These are phyloP conservation scores for Leptogaster cylindrica DNA, from an alignment of 2,888 invertebrate genomes.

Conservation along the genomic window DNA sequence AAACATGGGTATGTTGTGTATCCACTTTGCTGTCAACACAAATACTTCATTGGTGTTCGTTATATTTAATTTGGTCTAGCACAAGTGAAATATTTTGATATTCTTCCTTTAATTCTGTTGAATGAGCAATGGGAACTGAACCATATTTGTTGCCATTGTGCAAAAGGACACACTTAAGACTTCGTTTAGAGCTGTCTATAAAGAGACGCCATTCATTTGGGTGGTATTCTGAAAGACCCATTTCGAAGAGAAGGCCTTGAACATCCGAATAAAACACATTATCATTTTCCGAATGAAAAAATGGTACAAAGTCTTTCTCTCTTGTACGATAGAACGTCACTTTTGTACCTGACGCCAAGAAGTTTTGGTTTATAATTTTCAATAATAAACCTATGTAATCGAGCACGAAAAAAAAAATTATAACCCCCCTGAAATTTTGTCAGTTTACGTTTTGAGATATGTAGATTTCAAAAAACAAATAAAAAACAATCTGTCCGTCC, in stretches of 20 bases:
- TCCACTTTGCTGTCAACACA: slow-evolving; percentile 28
- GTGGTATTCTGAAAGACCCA: slow-evolving; percentile 34
- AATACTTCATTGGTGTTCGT: slow-evolving; percentile 26
- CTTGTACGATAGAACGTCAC: slow-evolving; percentile 35
- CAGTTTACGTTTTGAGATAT: too few species aligned
- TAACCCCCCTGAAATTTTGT: too few species aligned
- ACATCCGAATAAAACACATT: slow-evolving; percentile 25
- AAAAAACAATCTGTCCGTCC: too few species aligned
- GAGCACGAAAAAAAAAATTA: too few species aligned
- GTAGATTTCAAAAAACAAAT: too few species aligned
- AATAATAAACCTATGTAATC: too few species aligned
- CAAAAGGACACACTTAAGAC: slow-evolving; percentile 42
- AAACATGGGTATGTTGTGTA: slow-evolving; percentile 32
- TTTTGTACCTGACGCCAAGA: slow-evolving; percentile 17
- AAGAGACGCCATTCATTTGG: slow-evolving; percentile 43
- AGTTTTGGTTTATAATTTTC: too few species aligned
- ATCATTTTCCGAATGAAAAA: slow-evolving; percentile 30
- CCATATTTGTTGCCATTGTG: slow-evolving; percentile 43
- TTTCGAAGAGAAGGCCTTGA: slow-evolving; percentile 13
- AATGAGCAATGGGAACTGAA: slow-evolving; percentile 40
- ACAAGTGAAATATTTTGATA: slow-evolving; percentile 36
- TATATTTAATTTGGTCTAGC: slow-evolving; percentile 24
- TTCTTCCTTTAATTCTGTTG: slow-evolving; percentile 39
- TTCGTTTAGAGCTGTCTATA: slow-evolving; percentile 43
- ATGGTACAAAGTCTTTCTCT: slow-evolving; percentile 37